Evolutionary conservation across 2,113 vertebrate genomes (phyloP).

Genomic region (Rousettus leschenaultii): DNA sequence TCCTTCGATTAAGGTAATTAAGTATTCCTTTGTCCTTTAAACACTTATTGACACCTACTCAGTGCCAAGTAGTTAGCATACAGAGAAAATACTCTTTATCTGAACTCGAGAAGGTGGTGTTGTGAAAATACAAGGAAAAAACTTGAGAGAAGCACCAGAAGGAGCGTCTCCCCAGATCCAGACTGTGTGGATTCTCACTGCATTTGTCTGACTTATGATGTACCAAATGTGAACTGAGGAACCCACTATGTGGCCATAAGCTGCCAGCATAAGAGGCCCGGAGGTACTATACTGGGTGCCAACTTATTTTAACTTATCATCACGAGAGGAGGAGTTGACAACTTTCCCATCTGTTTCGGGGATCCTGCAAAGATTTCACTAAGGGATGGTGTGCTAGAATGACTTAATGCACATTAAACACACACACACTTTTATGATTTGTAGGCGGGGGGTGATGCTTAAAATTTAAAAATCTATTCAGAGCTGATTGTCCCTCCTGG

Average conservation of each 20-base stretch:
- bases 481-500: not conserved
- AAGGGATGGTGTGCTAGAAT: not conserved
- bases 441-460: not conserved
- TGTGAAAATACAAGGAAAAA: not conserved
- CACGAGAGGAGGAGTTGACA: not conserved
- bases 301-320: not conserved
- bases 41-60: not conserved
- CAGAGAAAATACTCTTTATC: not conserved
- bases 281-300: not conserved
- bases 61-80: not conserved
- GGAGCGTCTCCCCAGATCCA: not conserved
- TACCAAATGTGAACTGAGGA: not conserved
- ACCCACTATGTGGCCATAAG: not conserved
- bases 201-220: not conserved
- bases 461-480: not conserved
- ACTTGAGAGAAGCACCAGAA: not conserved
- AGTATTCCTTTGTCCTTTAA: not conserved
- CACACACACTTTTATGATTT: not conserved
- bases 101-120: not conserved
- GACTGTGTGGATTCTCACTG: not conserved
- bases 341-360: not conserved
- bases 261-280: not conserved
- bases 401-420: not conserved
- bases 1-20: not conserved
- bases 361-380: not conserved